Evolutionary conservation across 2,113 vertebrate species (phyloP), one percentile per base, ranked within the genome.

Genomic region (Tyrannus savana): DNA sequence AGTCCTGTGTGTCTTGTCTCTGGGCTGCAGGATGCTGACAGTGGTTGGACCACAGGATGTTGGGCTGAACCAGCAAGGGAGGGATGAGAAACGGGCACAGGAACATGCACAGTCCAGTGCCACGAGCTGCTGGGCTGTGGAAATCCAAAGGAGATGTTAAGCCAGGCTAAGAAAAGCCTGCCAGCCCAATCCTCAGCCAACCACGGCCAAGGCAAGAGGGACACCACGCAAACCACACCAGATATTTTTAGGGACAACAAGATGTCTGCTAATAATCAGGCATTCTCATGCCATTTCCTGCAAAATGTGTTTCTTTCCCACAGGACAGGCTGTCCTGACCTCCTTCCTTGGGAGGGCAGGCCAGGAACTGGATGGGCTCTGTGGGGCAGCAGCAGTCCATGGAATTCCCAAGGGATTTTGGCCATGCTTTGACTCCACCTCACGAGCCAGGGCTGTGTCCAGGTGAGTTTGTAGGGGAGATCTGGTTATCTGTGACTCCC

Each of bases 191-290:
- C 73, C 81, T 46, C 77, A 82, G 69, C 33, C 77, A 74, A 30
- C 60, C 50, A 6, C 9, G 44, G 47, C 62, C 53, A 59, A 37
- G 74, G 52, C 56, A 83, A 58, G 68, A 59, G 90, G 50, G 87
- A 64, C 71, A 73, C 52, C 82, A 76, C 81, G 39, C 41, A 93
- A 91, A 96, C 95, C 87, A 87, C 87, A 66, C 66, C 74, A 72
- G 46, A 77, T 73, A 44, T 47, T 81, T 75, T 81, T 72, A 14
- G 47, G 30, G 66, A 47, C 69, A 84, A n/a, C 9, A 11, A 75
- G 53, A 44, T 84, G 89, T 77, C 59, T 86, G 81, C 56, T 94
- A 95, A 91, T 89, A 64, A 89, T 50, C 62, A 56, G 30, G 27
- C 59, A 79, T 56, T 75, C 78, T 47, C 53, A 15, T 82, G 24